Evolutionary conservation across 2,113 vertebrate species (phyloP).

Genomic region (Sylvilagus bachmani): DNA sequence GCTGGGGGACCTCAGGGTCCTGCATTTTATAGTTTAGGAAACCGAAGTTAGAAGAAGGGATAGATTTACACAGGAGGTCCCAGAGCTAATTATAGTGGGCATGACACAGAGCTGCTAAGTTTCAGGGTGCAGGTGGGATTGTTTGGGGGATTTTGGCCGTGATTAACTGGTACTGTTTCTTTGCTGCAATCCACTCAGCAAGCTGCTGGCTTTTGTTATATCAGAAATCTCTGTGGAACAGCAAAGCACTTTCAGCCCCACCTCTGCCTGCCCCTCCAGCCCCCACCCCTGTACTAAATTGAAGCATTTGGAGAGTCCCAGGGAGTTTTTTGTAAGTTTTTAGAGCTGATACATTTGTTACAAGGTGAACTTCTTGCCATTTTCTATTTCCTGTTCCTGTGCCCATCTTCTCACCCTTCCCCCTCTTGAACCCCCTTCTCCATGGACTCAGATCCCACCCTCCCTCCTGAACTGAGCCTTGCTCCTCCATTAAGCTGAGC

Average conservation of each 20-base stretch:
- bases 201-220: slow-evolving; percentile 56
- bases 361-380: slow-evolving; percentile 46
- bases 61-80: slow-evolving; percentile 61
- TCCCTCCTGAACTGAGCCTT: not conserved
- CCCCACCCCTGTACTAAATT: slow-evolving; percentile 12
- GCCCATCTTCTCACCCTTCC: not conserved
- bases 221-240: slow-evolving; percentile 71
- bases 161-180: slow-evolving; percentile 64
- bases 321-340: slow-evolving; percentile 78
- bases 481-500: not conserved
- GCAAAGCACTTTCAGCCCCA: slow-evolving; percentile 68
- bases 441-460: not conserved
- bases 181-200: slow-evolving; percentile 36
- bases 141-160: slow-evolving; percentile 77
- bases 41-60: not conserved
- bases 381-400: slow-evolving; percentile 73
- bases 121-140: slow-evolving; percentile 63
- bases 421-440: not conserved
- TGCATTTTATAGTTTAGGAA: slow-evolving; percentile 1
- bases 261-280: slow-evolving; percentile 57
- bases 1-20: not conserved
- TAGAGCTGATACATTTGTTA: slow-evolving; percentile 49
- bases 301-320: slow-evolving; percentile 79
- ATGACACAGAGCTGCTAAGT: slow-evolving; percentile 65
- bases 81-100: slow-evolving; percentile 62